A percentile compares a stretch with the other conserved stretches of the same genome.
phyloP scores from a whole-genome alignment of 53 echinoderm and acorn worm species.

The Astropecten irregularis region DNA sequence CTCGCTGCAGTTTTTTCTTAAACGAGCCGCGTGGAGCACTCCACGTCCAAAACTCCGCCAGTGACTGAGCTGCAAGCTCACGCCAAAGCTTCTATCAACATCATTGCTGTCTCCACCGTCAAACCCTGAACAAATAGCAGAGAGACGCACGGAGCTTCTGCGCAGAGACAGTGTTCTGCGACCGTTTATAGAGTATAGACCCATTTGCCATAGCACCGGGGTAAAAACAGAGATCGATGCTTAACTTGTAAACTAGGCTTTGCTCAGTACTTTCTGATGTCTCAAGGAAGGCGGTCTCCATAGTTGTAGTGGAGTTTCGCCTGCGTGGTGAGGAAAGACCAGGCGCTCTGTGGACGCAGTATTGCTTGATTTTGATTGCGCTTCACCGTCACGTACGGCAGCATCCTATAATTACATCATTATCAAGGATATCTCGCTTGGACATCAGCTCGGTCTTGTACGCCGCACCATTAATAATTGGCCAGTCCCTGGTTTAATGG shows the following conservation, averaged over 20 bases:
- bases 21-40: neutral
- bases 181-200: no score
- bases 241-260: no score
- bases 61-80: neutral
- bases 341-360: no score
- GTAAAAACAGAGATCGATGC: no score
- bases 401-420: slow-evolving; percentile 34
- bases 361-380: no score
- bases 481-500: no score
- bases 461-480: no score
- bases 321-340: no score
- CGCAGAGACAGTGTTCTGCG: neutral
- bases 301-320: no score
- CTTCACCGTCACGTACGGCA: slow-evolving; percentile 13
- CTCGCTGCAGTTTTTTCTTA: slow-evolving; percentile 17
- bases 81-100: neutral
- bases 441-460: neutral
- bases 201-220: no score
- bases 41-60: slow-evolving; percentile 11
- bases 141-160: neutral
- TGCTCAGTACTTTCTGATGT: no score
- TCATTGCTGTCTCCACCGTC: neutral
- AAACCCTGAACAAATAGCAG: slow-evolving; percentile 6
- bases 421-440: slow-evolving; percentile 33
- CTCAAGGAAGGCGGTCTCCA: no score